phyloP scores from a whole-genome alignment of 1,140 invertebrate genomes.

The Prorops nasuta region DNA sequence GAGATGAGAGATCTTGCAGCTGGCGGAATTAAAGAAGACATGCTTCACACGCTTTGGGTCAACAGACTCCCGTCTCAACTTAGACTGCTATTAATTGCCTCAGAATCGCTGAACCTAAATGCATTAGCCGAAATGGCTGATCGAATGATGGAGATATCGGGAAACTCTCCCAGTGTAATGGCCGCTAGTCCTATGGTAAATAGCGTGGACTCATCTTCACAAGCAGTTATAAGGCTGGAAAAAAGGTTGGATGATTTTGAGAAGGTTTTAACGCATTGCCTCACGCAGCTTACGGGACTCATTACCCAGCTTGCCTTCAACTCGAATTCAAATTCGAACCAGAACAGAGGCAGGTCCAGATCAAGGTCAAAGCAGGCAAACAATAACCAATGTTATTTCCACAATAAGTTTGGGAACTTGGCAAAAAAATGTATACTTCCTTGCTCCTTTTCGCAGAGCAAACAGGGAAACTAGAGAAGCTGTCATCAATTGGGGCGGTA shows the following conservation, averaged over 20 bases:
- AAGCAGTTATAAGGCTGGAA: background rate
- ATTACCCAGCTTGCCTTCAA: no score
- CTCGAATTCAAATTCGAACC: background rate
- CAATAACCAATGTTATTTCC: conserved; percentile 2
- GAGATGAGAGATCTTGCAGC: background rate
- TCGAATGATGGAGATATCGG: background rate
- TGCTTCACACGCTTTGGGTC: background rate
- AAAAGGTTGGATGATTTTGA: background rate
- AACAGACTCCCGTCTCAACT: background rate
- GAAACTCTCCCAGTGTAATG: background rate
- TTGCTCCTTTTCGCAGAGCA: background rate
- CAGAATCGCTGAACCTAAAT: background rate
- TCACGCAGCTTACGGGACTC: background rate
- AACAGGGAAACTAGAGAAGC: conserved; percentile 11
- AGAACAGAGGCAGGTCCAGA: background rate
- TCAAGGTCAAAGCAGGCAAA: background rate
- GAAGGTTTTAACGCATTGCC: no score
- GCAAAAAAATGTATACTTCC: conserved; percentile 10
- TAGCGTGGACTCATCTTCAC: background rate
- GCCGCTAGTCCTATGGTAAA: background rate
- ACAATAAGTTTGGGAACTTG: conserved; percentile 4
- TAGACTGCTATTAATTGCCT: background rate
- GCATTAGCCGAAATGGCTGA: conserved; percentile 1
- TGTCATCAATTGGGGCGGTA: conserved; percentile 5
- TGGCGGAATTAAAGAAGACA: background rate